Evolutionary conservation across 2,113 vertebrate species (phyloP).

Genomic region (Peucedramus taeniatus): DNA sequence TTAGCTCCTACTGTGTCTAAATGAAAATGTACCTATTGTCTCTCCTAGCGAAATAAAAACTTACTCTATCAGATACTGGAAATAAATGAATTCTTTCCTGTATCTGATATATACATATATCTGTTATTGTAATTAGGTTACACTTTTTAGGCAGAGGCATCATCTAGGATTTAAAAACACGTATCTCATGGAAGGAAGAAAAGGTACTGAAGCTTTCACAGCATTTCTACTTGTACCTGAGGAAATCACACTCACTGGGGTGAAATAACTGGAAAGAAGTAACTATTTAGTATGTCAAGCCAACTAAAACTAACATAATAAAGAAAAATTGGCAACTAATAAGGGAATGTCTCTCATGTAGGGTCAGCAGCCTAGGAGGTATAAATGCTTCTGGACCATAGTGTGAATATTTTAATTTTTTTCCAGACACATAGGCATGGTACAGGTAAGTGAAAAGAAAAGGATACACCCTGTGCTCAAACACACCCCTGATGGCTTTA

Average conservation of each 20-base stretch:
- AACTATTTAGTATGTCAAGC: background rate
- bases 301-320: constrained; percentile 25
- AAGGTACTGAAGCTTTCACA: background rate
- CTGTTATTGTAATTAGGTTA: background rate
- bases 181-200: background rate
- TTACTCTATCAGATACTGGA: background rate
- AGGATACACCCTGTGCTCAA: background rate
- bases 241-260: background rate
- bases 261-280: constrained; percentile 7
- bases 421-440: background rate
- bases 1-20: background rate
- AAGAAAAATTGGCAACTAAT: background rate
- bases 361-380: background rate
- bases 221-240: background rate
- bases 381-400: background rate
- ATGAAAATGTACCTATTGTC: background rate
- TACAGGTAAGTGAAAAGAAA: background rate
- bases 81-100: background rate
- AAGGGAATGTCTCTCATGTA: background rate
- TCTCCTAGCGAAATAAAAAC: background rate
- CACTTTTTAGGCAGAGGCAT: background rate
- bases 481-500: background rate
- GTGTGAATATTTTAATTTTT: background rate
- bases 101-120: too few relatives aligned
- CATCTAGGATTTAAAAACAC: background rate